Conservation (phyloP, 2,888 invertebrate genomes). For the Meteorus colon region DNA sequence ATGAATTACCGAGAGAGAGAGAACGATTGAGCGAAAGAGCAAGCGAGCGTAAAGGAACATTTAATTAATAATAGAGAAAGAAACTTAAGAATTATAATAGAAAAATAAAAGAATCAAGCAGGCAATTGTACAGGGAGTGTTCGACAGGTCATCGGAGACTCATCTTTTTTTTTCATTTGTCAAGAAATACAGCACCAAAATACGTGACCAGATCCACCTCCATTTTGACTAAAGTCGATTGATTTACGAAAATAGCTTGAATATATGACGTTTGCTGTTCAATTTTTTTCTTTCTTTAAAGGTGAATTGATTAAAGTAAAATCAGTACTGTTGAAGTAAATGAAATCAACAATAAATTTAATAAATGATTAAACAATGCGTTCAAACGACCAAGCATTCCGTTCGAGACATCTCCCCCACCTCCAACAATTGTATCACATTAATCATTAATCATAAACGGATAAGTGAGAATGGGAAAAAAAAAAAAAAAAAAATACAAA, state of each 20-base stretch:
- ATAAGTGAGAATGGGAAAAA: conserved; percentile 47
- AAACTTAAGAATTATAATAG: conserved; percentile 37
- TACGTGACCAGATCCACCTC: conserved; percentile 19
- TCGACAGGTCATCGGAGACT: conserved; percentile 20
- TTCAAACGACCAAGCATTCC: conserved; percentile 48
- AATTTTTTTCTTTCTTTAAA: conserved; percentile 2
- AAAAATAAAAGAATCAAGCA: conserved; percentile 29
- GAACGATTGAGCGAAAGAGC: conserved; percentile 55
- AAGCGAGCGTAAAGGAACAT: conserved; percentile 62
- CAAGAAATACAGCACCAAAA: conserved; percentile 1
- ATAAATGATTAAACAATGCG: conserved; percentile 50
- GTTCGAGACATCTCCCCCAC: conserved; percentile 62
- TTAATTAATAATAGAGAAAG: conserved; percentile 41
- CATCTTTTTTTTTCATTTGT: conserved; percentile 16
- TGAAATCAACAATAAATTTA: conserved; percentile 43
- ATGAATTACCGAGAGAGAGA: conserved; percentile 52
- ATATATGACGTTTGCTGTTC: neutral
- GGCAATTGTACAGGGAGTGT: conserved; percentile 25
- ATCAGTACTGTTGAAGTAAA: conserved; percentile 40
- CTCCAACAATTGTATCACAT: conserved; percentile 56
- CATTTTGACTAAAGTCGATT: conserved; percentile 19
- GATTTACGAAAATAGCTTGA: conserved; percentile 3
- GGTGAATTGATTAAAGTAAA: neutral
- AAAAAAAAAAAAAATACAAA: no score
- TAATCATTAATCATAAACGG: conserved; percentile 59